Evolutionary conservation across 2,888 invertebrate genomes (phyloP), one percentile per base, ranked within the genome.

Genomic region (Mycogona germanica): DNA sequence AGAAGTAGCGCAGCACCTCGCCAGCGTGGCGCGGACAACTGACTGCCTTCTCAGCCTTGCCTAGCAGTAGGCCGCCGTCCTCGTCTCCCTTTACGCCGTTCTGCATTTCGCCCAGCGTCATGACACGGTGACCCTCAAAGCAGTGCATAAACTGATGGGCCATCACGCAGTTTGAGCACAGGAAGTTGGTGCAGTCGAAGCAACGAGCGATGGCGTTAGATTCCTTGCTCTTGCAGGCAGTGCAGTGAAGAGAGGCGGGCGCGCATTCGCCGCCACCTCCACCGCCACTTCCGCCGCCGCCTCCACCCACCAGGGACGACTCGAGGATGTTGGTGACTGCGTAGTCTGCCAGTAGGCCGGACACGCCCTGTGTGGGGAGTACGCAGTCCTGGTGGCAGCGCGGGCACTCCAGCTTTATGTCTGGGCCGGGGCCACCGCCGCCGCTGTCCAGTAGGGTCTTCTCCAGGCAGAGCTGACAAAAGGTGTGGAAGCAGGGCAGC

Each of bases 91-190:
- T 78, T 38, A 76, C 72, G 55, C 75, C 76, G 68, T 62, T 65
- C 58, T 67, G 68, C 64, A 85, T 75, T 58, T 82, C 72, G 9
- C 67, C 66, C 51, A 76, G 65, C 52, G 70, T 70, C 63, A 86
- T 78, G 57, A 95, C 91, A 55, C 91, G 82, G 72, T 96, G 95
- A 59, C 92, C 93, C 70, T 93, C 92, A 72, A 97, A 97, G 71
- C 95, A 96, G 72, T 95, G 93, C 95, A 97, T 96, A 71, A 88
- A 93, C 74, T 95, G 91, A 73, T 97, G 97, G 59, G 96, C 96
- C 82, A 93, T 93, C 66, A 92, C 91, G 79, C 97, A 97, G 71
- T 93, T 92, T 56, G 87, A 83, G 74, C 97, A 97, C 63, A 98
- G 80, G 70, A 87, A 89, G 70, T 92, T 92, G 66, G 87, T 87